These are phyloP conservation scores for Mythimna vitellina DNA, from an alignment of 2,888 invertebrate genomes.

Conservation along the genomic window DNA sequence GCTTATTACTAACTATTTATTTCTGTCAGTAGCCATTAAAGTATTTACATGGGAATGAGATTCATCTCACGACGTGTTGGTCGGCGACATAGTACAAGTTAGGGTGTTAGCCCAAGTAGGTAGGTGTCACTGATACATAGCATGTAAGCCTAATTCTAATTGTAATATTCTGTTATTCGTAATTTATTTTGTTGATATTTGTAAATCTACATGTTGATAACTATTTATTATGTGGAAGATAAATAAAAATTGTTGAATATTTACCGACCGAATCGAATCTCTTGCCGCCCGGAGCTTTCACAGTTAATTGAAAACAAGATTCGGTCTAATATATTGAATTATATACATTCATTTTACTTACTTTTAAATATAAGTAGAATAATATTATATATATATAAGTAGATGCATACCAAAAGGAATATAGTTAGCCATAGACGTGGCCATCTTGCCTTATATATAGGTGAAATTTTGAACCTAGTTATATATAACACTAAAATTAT, in stretches of 20 bases:
- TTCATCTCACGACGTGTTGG: constrained; percentile 59
- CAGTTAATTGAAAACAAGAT: constrained; percentile 74
- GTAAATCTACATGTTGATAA: constrained; percentile 91
- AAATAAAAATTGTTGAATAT: constrained; percentile 88
- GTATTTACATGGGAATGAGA: constrained; percentile 25
- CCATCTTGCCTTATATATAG: constrained; percentile 87
- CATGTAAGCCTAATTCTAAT: constrained; percentile 82
- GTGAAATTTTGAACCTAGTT: constrained; percentile 68
- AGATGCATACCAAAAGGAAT: constrained; percentile 81
- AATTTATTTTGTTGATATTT: constrained; percentile 91
- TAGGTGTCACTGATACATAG: constrained; percentile 81
- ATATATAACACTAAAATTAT: constrained; percentile 74
- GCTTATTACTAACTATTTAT: constrained; percentile 20
- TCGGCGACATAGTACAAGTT: constrained; percentile 88
- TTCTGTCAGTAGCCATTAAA: constrained; percentile 29
- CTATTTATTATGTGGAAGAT: constrained; percentile 89
- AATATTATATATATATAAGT: constrained; percentile 67
- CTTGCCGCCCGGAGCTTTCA: constrained; percentile 71
- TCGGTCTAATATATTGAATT: constrained; percentile 86
- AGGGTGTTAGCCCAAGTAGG: constrained; percentile 82
- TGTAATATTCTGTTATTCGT: constrained; percentile 90
- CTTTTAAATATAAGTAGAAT: constrained; percentile 81
- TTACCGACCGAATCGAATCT: constrained; percentile 83
- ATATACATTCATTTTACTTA: constrained; percentile 79
- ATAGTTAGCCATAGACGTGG: constrained; percentile 86